Evolutionary conservation across 2,797 vertebrate species (phyloP), one percentile per base, ranked within the genome.

Genomic region (Hozukius guyotensis): DNA sequence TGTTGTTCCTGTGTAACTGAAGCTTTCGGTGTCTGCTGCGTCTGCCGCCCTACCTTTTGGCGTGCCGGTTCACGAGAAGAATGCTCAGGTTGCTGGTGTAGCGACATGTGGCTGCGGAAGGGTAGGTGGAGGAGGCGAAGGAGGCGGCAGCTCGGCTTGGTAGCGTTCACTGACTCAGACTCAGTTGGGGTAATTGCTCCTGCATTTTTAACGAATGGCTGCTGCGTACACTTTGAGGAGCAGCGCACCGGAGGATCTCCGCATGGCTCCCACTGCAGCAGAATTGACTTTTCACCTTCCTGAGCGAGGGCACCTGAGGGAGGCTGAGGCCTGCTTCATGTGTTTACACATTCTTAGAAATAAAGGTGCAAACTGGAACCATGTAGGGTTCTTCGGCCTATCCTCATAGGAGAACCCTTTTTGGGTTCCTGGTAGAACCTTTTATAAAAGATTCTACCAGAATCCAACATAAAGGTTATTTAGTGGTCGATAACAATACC

Each of bases 171-270:
- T 81, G 89, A 85, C 88, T 94, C 90, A 82, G 89, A 86, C 84
- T 87, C 80, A 61, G 86, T 80, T 70, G 32, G 88, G 81, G 87
- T 94, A 94, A 94, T 94, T 94, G 92, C 94, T 94, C 87, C 76
- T 93, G 83, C 89, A 93, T 95, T 92, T 94, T 94, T 95, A 94
- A 95, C 78, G 84, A 91, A 81, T 65, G 83, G 86, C 87, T 89
- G 89, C 88, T 80, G 88, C 77, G 66, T 82, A 81, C 78, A 76
- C 93, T 93, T 91, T 92, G 71, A 88, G 88, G 77, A 89, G 83
- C 80, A 65, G 77, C 60, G 25, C 82, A 71, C 85, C 68, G 60
- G 85, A 83, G 85, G 85, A 90, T 80, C 86, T 77, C 80, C 42
- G 78, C 86, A 72, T 12, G 70, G 68, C 84, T 75, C 61, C 78